phyloP scores from a whole-genome alignment of 2,113 vertebrate genomes.

The Cygnus atratus region DNA sequence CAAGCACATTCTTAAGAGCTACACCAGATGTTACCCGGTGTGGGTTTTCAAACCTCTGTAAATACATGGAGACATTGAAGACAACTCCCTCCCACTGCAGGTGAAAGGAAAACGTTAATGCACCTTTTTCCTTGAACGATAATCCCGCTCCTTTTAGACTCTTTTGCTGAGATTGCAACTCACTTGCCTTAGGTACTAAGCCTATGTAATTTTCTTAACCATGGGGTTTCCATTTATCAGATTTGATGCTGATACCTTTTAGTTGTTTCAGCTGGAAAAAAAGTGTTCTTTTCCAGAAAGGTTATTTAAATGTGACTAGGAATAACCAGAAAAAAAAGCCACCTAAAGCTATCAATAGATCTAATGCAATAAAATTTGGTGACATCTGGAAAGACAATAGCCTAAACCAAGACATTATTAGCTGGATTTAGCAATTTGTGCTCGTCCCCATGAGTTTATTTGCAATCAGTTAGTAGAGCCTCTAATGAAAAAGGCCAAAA shows the following conservation, averaged over 20 bases:
- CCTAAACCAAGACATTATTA: neutral
- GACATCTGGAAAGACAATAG: neutral
- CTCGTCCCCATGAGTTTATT: neutral
- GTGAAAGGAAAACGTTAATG: neutral
- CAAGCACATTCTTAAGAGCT: neutral
- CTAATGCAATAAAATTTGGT: neutral
- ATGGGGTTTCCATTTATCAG: conserved; percentile 50
- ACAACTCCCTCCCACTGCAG: neutral
- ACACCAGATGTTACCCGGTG: neutral
- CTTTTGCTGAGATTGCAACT: conserved; percentile 49
- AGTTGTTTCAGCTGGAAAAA: conserved; percentile 6
- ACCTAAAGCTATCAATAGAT: neutral
- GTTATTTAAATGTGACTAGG: conserved; percentile 19
- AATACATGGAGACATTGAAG: neutral
- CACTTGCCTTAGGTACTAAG: conserved; percentile 35
- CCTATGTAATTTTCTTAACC: conserved; percentile 59
- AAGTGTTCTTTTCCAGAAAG: neutral
- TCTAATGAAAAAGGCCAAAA: conserved; percentile 28
- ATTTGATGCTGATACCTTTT: conserved; percentile 20
- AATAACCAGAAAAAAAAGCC: neutral
- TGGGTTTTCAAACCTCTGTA: neutral
- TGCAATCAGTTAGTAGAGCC: neutral
- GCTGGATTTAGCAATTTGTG: neutral
- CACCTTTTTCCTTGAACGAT: neutral
- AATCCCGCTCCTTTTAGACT: neutral